Evolutionary conservation across 2,113 vertebrate genomes (phyloP).

Genomic region (Lepus timidus): DNA sequence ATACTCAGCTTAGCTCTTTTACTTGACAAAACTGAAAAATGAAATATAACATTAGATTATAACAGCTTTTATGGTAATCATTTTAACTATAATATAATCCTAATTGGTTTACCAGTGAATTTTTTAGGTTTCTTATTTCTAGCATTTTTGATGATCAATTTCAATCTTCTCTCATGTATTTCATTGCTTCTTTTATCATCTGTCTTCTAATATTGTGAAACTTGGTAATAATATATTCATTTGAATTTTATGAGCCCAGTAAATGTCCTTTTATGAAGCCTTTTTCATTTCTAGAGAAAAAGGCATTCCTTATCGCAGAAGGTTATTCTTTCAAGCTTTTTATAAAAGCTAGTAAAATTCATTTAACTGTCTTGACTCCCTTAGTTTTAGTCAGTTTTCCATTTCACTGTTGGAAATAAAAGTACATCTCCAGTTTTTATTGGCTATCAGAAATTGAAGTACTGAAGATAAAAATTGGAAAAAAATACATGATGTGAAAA

Average conservation of each 20-base stretch:
- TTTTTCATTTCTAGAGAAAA: constrained; percentile 76
- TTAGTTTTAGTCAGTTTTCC: constrained; percentile 55
- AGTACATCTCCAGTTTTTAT: constrained; percentile 68
- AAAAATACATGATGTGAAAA: not conserved
- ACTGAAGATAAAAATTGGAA: constrained; percentile 10
- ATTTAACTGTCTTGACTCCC: constrained; percentile 67
- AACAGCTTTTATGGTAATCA: constrained; percentile 73
- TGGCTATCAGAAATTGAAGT: constrained; percentile 46
- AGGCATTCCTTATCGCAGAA: constrained; percentile 52
- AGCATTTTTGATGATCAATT: constrained; percentile 74
- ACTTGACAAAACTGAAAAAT: constrained; percentile 71
- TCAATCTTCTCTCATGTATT: constrained; percentile 71
- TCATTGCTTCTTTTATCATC: constrained; percentile 71
- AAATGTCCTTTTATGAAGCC: constrained; percentile 77
- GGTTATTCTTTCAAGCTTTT: constrained; percentile 72
- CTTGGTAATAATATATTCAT: constrained; percentile 78
- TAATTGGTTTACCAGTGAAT: constrained; percentile 73
- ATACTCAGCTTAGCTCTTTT: constrained; percentile 41
- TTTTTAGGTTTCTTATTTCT: constrained; percentile 74
- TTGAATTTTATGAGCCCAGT: constrained; percentile 82
- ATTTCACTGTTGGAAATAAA: constrained; percentile 69
- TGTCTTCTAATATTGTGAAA: constrained; percentile 78
- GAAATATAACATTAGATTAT: constrained; percentile 62
- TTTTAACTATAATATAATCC: constrained; percentile 75
- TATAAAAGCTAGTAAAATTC: constrained; percentile 70